Evolutionary conservation across 2,797 vertebrate genomes (phyloP), one percentile per base, ranked within the genome.

Genomic region (Amblyraja radiata): DNA sequence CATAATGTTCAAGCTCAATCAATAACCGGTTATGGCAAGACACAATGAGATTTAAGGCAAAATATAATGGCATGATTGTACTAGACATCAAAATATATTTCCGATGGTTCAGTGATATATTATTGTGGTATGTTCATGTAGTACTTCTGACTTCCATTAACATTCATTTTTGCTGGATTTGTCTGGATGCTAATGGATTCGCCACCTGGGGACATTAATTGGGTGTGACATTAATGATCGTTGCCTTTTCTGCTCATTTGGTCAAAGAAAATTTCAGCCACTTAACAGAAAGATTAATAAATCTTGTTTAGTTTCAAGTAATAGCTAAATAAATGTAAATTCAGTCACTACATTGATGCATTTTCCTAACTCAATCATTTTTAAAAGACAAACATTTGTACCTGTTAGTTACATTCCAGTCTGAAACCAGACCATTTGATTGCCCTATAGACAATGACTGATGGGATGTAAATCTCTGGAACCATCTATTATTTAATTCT

Each of bases 401-500:
- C 46, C 39, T 92, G 71, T 92, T 46, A 74, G 90, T 92, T 76
- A 16, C 21, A n/a, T 28, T 28, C 90, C 73, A 92, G 90, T 92
- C 76, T 46, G 90, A 91, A 74, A 46, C 68, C 68, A 91, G 90
- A 23, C 90, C 90, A 74, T 54, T 74, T 91, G 65, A 25, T 74
- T 91, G 68, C 10, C 90, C 68, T 74, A 65, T 74, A 23, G 84
- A 91, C 90, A 91, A 73, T 73, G 68, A 36, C 39, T 74, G 90
- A 74, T 74, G 23, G 73, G 90, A 92, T 39, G 90, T 92, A 92
- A 76, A 46, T 92, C 71, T 92, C 73, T 46, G 39, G 71, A 74
- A 92, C 90, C 90, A 92, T 92, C 71, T 92, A 92, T 92, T 71
- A 92, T 92, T 92, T 76, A 92, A 92, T 92, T 76, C 39, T 92